Conservation (phyloP, 2,797 vertebrate genomes). For the Microctenopoma steveboyesi region DNA sequence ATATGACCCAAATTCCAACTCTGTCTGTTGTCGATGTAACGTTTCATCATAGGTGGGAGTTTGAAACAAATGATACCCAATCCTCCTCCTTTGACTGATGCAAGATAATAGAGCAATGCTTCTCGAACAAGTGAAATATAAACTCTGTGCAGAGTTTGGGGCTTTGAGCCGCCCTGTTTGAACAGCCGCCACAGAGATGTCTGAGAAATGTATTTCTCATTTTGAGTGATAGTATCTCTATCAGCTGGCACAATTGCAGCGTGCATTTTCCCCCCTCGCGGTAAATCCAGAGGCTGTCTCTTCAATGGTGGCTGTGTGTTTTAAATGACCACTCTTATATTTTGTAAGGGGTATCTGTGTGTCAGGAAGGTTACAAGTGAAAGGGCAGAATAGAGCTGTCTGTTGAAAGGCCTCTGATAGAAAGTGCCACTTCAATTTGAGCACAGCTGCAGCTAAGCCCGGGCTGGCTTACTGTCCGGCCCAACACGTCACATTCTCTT, state of each 20-base stretch:
- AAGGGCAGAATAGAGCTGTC: slow-evolving; percentile 74
- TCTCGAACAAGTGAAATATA: slow-evolving; percentile 77
- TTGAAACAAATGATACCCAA: slow-evolving; percentile 64
- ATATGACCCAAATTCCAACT: slow-evolving; percentile 65
- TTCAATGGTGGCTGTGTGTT: slow-evolving; percentile 62
- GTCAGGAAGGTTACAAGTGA: slow-evolving; percentile 71
- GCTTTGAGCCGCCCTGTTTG: slow-evolving; percentile 59
- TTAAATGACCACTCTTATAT: slow-evolving; percentile 74
- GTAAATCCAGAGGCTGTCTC: slow-evolving; percentile 66
- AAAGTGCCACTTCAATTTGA: slow-evolving; percentile 82
- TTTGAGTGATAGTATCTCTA: slow-evolving; percentile 73
- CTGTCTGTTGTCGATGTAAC: slow-evolving; percentile 52
- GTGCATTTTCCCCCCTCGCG: slow-evolving; percentile 53
- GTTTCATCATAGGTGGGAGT: slow-evolving; percentile 69
- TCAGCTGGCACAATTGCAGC: slow-evolving; percentile 60
- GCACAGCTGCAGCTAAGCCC: slow-evolving; percentile 73
- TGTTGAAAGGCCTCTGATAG: slow-evolving; percentile 79
- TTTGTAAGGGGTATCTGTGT: slow-evolving; percentile 62
- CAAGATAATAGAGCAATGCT: slow-evolving; percentile 67
- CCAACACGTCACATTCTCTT: slow-evolving; percentile 78
- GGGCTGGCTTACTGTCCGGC: slow-evolving; percentile 72
- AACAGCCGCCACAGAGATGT: slow-evolving; percentile 60
- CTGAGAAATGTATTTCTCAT: slow-evolving; percentile 71
- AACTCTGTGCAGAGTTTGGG: slow-evolving; percentile 64
- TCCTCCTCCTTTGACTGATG: slow-evolving; percentile 62